Evolutionary conservation across 1,140 invertebrate genomes (phyloP).

Genomic region (Nephila pilipes): DNA sequence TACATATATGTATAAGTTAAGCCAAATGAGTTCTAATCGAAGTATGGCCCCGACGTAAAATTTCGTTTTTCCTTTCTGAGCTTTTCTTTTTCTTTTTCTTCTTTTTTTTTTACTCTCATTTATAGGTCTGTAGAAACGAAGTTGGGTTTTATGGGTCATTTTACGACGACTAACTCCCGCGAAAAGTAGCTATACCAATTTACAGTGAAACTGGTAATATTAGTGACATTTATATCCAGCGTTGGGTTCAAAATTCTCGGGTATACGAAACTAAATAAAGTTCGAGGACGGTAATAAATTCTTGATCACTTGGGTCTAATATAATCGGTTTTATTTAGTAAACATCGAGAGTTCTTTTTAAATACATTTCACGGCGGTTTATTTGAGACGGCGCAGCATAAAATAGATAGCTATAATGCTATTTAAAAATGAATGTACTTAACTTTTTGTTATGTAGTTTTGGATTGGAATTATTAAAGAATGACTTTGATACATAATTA

Average conservation of each 20-base stretch:
- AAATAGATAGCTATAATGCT: neutral
- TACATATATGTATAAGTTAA: neutral
- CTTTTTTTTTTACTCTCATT: neutral
- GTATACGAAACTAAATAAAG: conserved; percentile 14
- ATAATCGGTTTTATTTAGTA: conserved; percentile 21
- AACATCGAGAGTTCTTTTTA: conserved; percentile 39
- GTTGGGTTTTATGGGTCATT: conserved; percentile 47
- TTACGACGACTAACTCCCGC: conserved; percentile 55
- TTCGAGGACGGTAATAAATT: neutral
- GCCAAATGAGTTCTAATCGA: conserved; percentile 18
- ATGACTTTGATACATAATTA: neutral
- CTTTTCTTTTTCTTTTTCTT: neutral
- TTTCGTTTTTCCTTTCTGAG: neutral
- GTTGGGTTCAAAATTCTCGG: neutral
- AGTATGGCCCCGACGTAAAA: neutral
- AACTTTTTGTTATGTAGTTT: neutral
- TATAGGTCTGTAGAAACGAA: conserved; percentile 10
- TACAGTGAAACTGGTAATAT: conserved; percentile 14
- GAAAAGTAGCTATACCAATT: conserved; percentile 61
- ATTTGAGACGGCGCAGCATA: neutral
- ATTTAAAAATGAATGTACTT: neutral
- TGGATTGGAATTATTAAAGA: neutral
- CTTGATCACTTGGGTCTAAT: conserved; percentile 32
- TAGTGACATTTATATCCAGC: conserved; percentile 59
- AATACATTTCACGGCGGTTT: neutral